A percentile compares a stretch with the other conserved stretches of the same genome.
Conservation (phyloP, 2,888 invertebrate genomes). For the Acleris laterana region DNA sequence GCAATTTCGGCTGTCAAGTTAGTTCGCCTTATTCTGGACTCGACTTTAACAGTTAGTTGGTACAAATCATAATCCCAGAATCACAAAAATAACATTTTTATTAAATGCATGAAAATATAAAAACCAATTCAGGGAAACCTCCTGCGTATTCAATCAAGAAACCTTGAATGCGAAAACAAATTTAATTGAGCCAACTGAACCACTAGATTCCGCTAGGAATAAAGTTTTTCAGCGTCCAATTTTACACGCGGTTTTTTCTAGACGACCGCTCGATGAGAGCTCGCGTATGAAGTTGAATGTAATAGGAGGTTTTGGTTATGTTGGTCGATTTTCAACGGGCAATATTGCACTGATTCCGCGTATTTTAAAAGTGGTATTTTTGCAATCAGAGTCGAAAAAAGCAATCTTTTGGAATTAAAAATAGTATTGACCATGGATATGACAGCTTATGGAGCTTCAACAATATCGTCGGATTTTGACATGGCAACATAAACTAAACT, state of each 20-base stretch:
- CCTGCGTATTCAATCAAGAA: constrained; percentile 1
- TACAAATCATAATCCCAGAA: too few species aligned
- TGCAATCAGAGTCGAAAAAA: not conserved
- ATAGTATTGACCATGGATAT: not conserved
- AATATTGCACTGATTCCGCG: constrained; percentile 3
- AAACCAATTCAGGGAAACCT: not conserved
- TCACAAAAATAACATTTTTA: too few species aligned
- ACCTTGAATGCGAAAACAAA: constrained; percentile 5
- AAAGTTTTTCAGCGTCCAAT: not conserved
- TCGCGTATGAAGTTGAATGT: not conserved
- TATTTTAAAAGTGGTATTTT: not conserved
- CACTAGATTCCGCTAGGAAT: not conserved
- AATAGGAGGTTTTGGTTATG: not conserved
- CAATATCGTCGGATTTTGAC: not conserved
- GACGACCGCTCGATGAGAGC: not conserved
- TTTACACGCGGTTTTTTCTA: constrained; percentile 1
- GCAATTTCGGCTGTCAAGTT: too few species aligned
- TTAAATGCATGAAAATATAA: too few species aligned
- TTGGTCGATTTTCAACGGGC: not conserved
- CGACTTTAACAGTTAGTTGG: too few species aligned
- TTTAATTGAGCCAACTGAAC: constrained; percentile 9
- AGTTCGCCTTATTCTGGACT: too few species aligned
- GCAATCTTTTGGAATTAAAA: constrained; percentile 11
- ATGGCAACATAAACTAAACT: not conserved
- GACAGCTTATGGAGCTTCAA: not conserved